These are phyloP conservation scores for Crossocerus cetratus DNA, from an alignment of 2,888 invertebrate genomes.

Conservation along the genomic window DNA sequence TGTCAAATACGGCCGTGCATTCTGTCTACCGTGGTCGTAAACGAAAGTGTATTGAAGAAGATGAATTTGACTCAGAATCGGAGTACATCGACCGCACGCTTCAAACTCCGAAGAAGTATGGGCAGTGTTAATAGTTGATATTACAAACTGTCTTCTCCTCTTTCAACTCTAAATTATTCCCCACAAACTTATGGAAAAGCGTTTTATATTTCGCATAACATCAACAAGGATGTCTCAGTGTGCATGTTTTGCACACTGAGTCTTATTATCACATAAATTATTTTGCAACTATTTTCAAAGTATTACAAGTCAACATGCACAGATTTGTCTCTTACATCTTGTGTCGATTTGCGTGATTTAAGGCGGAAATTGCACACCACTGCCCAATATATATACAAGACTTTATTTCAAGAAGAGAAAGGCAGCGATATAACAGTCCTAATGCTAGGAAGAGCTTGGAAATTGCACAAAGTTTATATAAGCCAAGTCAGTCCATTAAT, in stretches of 20 bases:
- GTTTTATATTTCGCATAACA: too few relatives aligned
- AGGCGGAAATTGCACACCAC: slow-evolving; percentile 85
- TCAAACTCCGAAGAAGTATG: slow-evolving; percentile 83
- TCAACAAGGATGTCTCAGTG: neutral
- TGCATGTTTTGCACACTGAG: neutral
- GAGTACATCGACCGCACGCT: slow-evolving; percentile 79
- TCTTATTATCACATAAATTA: neutral
- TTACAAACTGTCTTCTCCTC: too few relatives aligned
- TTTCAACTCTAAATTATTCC: too few relatives aligned
- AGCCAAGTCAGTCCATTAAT: slow-evolving; percentile 79
- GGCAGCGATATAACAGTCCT: slow-evolving; percentile 86
- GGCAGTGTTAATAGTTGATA: slow-evolving; percentile 2
- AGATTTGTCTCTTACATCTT: too few relatives aligned
- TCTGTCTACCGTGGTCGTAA: slow-evolving; percentile 77
- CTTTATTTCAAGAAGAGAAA: slow-evolving; percentile 85
- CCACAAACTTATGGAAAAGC: too few relatives aligned
- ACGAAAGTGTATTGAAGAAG: slow-evolving; percentile 80
- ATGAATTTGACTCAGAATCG: slow-evolving; percentile 77
- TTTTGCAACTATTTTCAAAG: slow-evolving; percentile 21
- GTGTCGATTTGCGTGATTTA: slow-evolving; percentile 34
- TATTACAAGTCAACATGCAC: too few relatives aligned
- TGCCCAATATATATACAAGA: slow-evolving; percentile 88
- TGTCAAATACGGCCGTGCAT: slow-evolving; percentile 72
- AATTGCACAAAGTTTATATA: slow-evolving; percentile 87
- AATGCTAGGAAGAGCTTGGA: slow-evolving; percentile 85